Percentiles rank a stretch among this genome's conserved stretches.
phyloP scores from a whole-genome alignment of 2,888 invertebrate genomes.

The Sesamia inferens region DNA sequence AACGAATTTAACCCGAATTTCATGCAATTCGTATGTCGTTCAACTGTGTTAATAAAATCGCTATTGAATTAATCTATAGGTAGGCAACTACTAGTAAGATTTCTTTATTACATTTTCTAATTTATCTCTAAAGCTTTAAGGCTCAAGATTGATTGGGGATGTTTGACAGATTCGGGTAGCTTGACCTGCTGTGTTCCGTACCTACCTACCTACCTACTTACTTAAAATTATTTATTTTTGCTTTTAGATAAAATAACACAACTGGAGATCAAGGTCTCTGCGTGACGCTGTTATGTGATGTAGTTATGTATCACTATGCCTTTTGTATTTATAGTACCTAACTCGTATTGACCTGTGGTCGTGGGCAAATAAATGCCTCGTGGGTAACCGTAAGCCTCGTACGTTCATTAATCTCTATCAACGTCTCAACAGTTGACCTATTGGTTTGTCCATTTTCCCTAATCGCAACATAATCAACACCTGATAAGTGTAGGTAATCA shows the following conservation, averaged over 20 bases:
- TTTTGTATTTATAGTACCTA: conserved; percentile 17
- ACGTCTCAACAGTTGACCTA: not conserved
- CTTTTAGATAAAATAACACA: conserved; percentile 26
- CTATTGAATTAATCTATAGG: not conserved
- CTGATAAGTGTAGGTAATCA: not conserved
- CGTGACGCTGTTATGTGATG: conserved; percentile 38
- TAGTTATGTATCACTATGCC: conserved; percentile 20
- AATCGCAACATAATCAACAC: not conserved
- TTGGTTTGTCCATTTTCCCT: not conserved
- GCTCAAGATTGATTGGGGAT: too few species aligned
- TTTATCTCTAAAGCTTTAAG: too few species aligned
- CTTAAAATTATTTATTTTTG: conserved; percentile 1
- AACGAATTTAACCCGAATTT: not conserved
- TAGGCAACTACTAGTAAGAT: not conserved
- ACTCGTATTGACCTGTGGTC: conserved; percentile 12
- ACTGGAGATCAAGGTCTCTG: conserved; percentile 35
- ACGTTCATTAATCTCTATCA: conserved; percentile 12
- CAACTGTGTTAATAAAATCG: not conserved
- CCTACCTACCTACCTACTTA: not conserved
- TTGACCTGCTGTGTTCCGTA: too few species aligned
- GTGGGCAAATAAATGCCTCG: conserved; percentile 6
- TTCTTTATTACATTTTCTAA: too few species aligned
- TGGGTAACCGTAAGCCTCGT: not conserved
- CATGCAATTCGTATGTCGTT: not conserved
- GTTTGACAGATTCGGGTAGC: too few species aligned